These are phyloP conservation scores for Adelges cooleyi DNA, from an alignment of 1,140 invertebrate genomes.

Conservation along the genomic window DNA sequence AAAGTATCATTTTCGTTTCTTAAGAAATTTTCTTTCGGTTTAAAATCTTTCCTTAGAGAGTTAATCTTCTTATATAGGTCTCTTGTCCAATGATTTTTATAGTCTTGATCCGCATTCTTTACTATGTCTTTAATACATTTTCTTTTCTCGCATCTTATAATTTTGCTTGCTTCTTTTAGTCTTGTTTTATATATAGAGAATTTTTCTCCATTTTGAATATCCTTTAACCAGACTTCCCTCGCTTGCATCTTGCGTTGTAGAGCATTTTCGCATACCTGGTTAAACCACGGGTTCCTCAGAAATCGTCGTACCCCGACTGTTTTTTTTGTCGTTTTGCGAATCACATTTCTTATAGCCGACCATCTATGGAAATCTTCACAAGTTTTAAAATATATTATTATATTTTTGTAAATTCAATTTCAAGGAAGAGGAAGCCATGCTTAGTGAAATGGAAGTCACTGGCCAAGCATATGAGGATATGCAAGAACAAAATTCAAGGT, in stretches of 20 bases:
- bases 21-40: no score
- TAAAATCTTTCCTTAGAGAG: not conserved
- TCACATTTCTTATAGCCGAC: not conserved
- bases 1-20: not conserved
- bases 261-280: not conserved
- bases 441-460: slow-evolving; percentile 99
- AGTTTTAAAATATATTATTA: no score
- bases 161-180: not conserved
- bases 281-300: not conserved
- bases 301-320: not conserved
- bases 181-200: not conserved
- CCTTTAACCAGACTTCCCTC: not conserved
- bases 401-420: not conserved
- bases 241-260: not conserved
- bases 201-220: not conserved
- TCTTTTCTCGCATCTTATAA: not conserved
- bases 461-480: slow-evolving; percentile 98
- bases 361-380: no score
- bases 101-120: not conserved
- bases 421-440: slow-evolving; percentile 90
- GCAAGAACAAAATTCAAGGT: slow-evolving; percentile 94
- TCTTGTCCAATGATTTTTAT: not conserved
- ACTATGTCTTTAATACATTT: not conserved
- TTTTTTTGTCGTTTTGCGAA: not conserved
- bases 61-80: not conserved